Base-by-base conservation (phyloP, 2,888 invertebrate species). In the Microctonus brassicae region DNA sequence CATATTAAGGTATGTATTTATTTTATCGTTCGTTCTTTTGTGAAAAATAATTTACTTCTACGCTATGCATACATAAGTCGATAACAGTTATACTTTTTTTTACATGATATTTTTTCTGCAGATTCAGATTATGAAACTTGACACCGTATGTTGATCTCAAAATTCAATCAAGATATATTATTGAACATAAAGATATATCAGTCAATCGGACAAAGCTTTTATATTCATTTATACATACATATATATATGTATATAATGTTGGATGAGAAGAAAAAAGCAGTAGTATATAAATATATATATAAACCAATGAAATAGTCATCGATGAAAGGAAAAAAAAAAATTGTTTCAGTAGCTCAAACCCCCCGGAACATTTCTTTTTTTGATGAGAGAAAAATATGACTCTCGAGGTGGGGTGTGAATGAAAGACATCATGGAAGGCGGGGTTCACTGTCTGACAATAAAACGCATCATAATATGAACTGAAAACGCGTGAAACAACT, bases 401-500 rank as follows among this genome's bases (percentile, higher is more conserved):
- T 29, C 22, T 63, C 22, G 36, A 24, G 9, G 26, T 20, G 2
- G 57, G 17, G 29, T n/a, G n/a, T 11, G 62, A 64, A 63, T 64
- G 26, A 70, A 47, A 22, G 52, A 29, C 70, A 65, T 47, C 64
- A 13, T 17, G 29, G 29, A 62, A 42, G 58, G 39, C 42, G 65
- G 53, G 63, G 34, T 60, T 61, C 39, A 64, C 22, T 20, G n/a
- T 17, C 9, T 20, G 34, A 68, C 67, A 68, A 68, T 58, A 29
- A 17, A 55, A 36, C 24, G 26, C 7, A 57, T 57, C 57, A 57
- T 33, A 24, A n/a, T n/a, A n/a, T n/a, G n/a, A 57, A 17, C 24
- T 66, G 53, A 70, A 71, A 64, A 73, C 65, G 71, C 73, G 74
- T 75, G 72, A 77, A 77, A 73, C 74, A 71, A 55, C 73, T 34